Conservation (phyloP, 2,113 vertebrate genomes). For the Daboia siamensis region DNA sequence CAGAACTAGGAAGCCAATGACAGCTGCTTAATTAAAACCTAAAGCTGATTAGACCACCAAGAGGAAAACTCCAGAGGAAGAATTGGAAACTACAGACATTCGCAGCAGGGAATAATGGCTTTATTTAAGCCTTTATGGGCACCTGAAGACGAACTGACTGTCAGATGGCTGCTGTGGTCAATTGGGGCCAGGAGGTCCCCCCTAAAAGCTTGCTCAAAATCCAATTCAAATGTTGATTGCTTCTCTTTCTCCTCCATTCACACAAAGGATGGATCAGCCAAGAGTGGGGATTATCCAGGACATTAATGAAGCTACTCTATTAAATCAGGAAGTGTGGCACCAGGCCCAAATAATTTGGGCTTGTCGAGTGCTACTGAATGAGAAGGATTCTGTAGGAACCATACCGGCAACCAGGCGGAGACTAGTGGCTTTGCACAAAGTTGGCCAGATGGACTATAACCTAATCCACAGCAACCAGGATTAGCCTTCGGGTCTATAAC, state of each 20-base stretch:
- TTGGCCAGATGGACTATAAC: background rate
- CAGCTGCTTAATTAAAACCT: slow-evolving; percentile 71
- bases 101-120: slow-evolving; percentile 52
- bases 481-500: background rate
- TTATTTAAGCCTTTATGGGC: slow-evolving; percentile 63
- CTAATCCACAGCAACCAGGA: background rate
- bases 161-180: slow-evolving; percentile 57
- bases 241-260: slow-evolving; percentile 1
- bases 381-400: background rate
- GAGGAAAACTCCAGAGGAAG: slow-evolving; percentile 66
- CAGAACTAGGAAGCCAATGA: slow-evolving; percentile 69
- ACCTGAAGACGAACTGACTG: background rate
- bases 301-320: background rate
- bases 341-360: background rate
- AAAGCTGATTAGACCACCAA: slow-evolving; percentile 67
- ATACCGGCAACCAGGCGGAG: background rate
- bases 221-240: slow-evolving; percentile 25
- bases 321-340: background rate
- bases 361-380: accelerated
- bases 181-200: background rate
- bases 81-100: slow-evolving; percentile 59
- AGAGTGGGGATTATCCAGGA: background rate
- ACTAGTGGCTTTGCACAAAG: background rate
- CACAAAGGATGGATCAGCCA: accelerated
- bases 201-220: slow-evolving; percentile 17